Conservation (phyloP, 2,113 vertebrate species). For the Monarcha castaneiventris region DNA sequence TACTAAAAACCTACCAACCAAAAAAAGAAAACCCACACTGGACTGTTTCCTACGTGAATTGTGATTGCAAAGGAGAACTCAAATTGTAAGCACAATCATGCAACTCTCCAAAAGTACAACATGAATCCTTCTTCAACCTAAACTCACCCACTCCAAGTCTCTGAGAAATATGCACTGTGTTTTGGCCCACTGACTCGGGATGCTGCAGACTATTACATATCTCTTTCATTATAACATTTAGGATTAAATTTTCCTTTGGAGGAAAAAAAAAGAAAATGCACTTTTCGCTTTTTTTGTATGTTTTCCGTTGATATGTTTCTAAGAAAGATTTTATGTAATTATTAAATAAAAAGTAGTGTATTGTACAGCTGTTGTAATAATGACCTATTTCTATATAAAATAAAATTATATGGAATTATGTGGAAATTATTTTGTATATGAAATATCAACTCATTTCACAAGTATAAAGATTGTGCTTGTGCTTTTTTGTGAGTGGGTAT, state of each 20-base stretch:
- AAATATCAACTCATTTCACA: constrained; percentile 77
- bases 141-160: constrained; percentile 21
- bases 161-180: constrained; percentile 47
- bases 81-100: constrained; percentile 60
- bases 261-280: constrained; percentile 70
- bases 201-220: constrained; percentile 69
- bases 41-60: constrained; percentile 48
- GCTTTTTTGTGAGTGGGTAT: constrained; percentile 76
- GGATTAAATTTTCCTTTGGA: constrained; percentile 71
- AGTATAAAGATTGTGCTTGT: constrained; percentile 72
- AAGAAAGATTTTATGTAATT: constrained; percentile 83
- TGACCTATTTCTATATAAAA: constrained; percentile 86
- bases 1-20: neutral
- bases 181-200: constrained; percentile 60
- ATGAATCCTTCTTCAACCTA: neutral
- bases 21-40: constrained; percentile 27
- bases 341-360: constrained; percentile 78
- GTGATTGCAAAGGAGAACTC: constrained; percentile 23
- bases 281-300: constrained; percentile 83
- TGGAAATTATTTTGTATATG: constrained; percentile 84
- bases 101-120: neutral
- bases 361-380: constrained; percentile 83
- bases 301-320: constrained; percentile 82
- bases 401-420: constrained; percentile 79
- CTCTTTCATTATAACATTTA: constrained; percentile 68